phyloP scores from a whole-genome alignment of 1,140 invertebrate genomes.

The Odontomachus brunneus region DNA sequence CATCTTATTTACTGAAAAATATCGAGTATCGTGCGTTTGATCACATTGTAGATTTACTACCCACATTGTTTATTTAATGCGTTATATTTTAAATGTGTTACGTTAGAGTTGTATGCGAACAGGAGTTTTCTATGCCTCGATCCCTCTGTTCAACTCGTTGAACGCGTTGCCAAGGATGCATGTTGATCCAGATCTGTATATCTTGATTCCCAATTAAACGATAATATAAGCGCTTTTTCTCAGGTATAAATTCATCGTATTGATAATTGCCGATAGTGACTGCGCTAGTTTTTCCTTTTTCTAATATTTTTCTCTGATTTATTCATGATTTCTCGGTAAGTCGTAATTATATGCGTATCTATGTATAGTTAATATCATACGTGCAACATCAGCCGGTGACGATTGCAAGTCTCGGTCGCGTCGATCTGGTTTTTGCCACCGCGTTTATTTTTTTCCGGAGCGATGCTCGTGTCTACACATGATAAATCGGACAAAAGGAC shows the following conservation, averaged over 20 bases:
- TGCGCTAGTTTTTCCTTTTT: constrained; percentile 11
- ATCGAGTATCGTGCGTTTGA: no score
- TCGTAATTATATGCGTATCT: not conserved
- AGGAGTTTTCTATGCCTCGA: no score
- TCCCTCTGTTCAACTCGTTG: not conserved
- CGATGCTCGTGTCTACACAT: not conserved
- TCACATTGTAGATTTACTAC: no score
- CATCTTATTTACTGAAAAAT: no score
- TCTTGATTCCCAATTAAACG: not conserved
- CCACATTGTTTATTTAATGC: no score
- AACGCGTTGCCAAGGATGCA: constrained; percentile 1
- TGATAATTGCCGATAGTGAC: not conserved
- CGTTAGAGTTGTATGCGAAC: no score
- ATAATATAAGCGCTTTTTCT: constrained; percentile 16
- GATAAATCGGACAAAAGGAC: no score
- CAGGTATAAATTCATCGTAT: not conserved
- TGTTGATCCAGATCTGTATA: not conserved
- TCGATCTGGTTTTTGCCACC: not conserved
- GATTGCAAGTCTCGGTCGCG: not conserved
- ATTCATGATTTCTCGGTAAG: constrained; percentile 49
- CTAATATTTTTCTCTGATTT: constrained; percentile 22
- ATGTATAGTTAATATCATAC: not conserved
- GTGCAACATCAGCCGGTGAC: not conserved
- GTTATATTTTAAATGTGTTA: no score
- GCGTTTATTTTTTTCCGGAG: not conserved